Evolutionary conservation across 2,888 invertebrate genomes (phyloP).

Genomic region (Euplagia quadripunctaria): DNA sequence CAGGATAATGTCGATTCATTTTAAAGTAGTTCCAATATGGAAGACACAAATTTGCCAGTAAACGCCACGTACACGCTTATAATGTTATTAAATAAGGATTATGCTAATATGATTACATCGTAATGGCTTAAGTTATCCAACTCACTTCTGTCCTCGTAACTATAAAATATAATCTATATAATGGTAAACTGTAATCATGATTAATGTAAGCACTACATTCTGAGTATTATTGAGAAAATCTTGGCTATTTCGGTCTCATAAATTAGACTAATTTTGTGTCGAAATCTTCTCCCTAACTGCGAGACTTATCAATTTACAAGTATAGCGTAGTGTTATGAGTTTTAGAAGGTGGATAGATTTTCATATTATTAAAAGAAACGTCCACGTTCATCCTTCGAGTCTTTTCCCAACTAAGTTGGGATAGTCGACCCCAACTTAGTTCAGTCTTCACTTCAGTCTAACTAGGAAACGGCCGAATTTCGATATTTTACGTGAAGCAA

Average conservation of each 20-base stretch:
- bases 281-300: background rate
- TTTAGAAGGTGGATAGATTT: no score
- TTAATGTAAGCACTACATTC: conserved; percentile 7
- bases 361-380: no score
- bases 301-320: background rate
- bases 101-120: conserved; percentile 39
- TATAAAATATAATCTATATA: background rate
- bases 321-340: no score
- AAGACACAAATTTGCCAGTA: background rate
- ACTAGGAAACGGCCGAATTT: no score
- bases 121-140: conserved; percentile 29
- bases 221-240: background rate
- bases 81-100: conserved; percentile 36
- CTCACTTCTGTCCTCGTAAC: conserved; percentile 15
- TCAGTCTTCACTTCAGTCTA: no score
- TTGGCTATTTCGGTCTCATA: background rate
- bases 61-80: conserved; percentile 23
- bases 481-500: no score
- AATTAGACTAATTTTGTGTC: background rate
- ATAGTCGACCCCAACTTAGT: no score
- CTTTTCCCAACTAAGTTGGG: no score
- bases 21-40: background rate
- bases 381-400: no score
- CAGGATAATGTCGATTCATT: background rate
- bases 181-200: background rate